Evolutionary conservation across 35 echinoderm and acorn worm genomes (phyloP), one percentile per base, ranked within the genome.

Genomic region (Anneissia japonica): DNA sequence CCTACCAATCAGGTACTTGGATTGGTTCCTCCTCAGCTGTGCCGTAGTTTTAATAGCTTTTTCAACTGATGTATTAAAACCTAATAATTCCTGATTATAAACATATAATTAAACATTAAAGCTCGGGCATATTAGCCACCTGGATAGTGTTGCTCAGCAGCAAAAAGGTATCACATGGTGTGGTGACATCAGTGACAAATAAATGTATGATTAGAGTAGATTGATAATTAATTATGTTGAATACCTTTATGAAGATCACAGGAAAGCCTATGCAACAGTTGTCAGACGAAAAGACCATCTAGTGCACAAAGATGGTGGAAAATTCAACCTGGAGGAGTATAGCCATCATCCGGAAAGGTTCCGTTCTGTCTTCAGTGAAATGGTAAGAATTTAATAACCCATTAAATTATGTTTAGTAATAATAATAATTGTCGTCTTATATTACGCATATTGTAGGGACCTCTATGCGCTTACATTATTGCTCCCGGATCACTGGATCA

Each of bases 251-350:
- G 12, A 77, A 97, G 95, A 97, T 83, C 85, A 84, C 79, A 97
- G 78, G 31, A 97, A 93, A 38, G 83, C 93, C 4, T 97, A 97
- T 80, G 91, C 89, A 30, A 93, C 95, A 2, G 86, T 88, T 39
- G 91, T 97, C 0, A 74, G 91, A 74, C 84, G 91, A 2, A 93
- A 94, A 74, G 92, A 99, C 72, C 96, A 99, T 32, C 78, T 99
- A 38, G 86, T 94, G 2, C 85, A 83, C 72, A 99, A 92, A 84
- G 89, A 87, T 86, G 96, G 96, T 38, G 85, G 92, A 38, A 85
- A 36, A 4, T 86, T 99, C 41, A 76, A 89, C 34, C 39, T 51
- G 31, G 32, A 80, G 5, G 96, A 99, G 39, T 99, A 91, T 89
- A 92, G 91, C 21, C 38, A 38, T 19, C 82, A 94, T 82, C 96